Percentiles rank a stretch among this genome's conserved stretches.
Evolutionary conservation across 2,113 vertebrate species (phyloP).

Genomic region (Montifringilla adamsi): DNA sequence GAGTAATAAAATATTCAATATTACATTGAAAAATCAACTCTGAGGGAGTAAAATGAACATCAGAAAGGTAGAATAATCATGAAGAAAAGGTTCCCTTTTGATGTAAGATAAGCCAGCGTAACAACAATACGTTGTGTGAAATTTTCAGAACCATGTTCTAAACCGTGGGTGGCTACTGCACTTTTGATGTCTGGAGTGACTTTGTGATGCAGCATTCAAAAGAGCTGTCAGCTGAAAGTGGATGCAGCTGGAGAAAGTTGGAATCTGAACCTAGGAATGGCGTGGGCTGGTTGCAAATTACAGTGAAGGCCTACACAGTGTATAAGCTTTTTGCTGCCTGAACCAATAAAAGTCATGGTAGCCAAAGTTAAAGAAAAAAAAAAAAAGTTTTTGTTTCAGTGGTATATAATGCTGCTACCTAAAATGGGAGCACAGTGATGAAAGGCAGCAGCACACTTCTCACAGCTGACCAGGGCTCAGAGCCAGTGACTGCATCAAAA

Average conservation of each 20-base stretch:
- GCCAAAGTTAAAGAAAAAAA: not conserved
- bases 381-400: not conserved
- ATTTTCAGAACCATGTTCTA: not conserved
- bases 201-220: conserved; percentile 2
- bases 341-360: not conserved
- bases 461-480: conserved; percentile 40
- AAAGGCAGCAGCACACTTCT: conserved; percentile 10
- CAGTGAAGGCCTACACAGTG: not conserved
- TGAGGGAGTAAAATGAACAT: not conserved
- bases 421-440: conserved; percentile 17
- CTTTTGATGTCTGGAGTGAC: conserved; percentile 10
- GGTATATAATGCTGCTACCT: not conserved
- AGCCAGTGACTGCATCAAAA: conserved; percentile 6
- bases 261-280: conserved; percentile 23
- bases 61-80: not conserved
- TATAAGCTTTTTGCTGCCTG: not conserved
- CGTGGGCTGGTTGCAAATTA: conserved; percentile 1
- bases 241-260: conserved; percentile 39
- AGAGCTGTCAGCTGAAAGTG: conserved; percentile 30
- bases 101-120: not conserved
- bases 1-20: not conserved
- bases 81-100: not conserved
- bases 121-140: not conserved
- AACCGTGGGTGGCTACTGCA: not conserved
- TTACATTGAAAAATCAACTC: not conserved